These are phyloP conservation scores for Cephalopterus ornatus DNA, from an alignment of 2,113 vertebrate species.

Conservation along the genomic window DNA sequence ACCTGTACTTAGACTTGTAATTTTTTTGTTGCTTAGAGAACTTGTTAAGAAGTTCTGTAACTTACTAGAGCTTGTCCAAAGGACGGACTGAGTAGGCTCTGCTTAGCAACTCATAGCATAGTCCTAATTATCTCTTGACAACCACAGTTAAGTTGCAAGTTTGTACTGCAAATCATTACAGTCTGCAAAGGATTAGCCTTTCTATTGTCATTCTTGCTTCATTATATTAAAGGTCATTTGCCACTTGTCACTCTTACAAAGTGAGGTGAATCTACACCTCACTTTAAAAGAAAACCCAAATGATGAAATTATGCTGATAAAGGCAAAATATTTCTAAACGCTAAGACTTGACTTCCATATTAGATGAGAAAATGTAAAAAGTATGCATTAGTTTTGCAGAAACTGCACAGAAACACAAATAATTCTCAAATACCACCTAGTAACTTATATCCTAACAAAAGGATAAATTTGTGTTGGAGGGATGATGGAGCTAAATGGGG, in stretches of 20 bases:
- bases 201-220: background rate
- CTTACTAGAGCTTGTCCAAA: background rate
- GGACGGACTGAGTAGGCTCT: background rate
- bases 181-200: background rate
- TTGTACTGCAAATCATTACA: background rate
- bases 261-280: background rate
- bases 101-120: background rate
- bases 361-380: background rate
- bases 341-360: background rate
- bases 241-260: background rate
- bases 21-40: background rate
- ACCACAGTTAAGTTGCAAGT: background rate
- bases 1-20: background rate
- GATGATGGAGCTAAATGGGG: background rate
- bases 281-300: background rate
- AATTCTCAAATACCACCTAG: background rate
- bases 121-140: background rate
- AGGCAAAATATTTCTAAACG: background rate
- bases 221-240: background rate
- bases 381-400: background rate
- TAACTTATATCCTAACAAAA: background rate
- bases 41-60: background rate
- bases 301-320: background rate
- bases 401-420: background rate
- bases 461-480: background rate